phyloP scores from a whole-genome alignment of 1,140 invertebrate species.

The Drosophila pectinifera region DNA sequence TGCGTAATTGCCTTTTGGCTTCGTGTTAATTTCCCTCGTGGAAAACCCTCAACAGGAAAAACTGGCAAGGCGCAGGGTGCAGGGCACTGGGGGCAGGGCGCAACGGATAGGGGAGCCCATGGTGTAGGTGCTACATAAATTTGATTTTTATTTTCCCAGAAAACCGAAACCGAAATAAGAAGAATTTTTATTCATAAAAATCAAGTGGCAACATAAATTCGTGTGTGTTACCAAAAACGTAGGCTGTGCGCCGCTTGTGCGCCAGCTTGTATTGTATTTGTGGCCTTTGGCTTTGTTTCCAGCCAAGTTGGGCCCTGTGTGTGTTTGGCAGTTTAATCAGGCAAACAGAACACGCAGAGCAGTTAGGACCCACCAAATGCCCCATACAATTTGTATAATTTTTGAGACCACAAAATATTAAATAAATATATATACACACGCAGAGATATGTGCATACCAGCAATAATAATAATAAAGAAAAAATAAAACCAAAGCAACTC shows the following conservation, averaged over 20 bases:
- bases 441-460: slow-evolving; percentile 28
- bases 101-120: not conserved
- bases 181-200: slow-evolving; percentile 79
- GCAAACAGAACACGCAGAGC: slow-evolving; percentile 78
- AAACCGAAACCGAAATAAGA: slow-evolving; percentile 64
- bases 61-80: slow-evolving; percentile 1
- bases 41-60: slow-evolving; percentile 47
- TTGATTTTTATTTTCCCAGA: slow-evolving; percentile 77
- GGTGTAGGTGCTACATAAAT: slow-evolving; percentile 76
- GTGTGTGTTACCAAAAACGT: slow-evolving; percentile 70
- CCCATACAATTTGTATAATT: slow-evolving; percentile 75
- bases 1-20: slow-evolving; percentile 72
- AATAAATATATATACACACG: slow-evolving; percentile 53
- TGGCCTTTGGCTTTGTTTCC: slow-evolving; percentile 14
- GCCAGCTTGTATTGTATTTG: slow-evolving; percentile 7
- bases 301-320: not conserved
- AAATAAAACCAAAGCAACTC: slow-evolving; percentile 81
- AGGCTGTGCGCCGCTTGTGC: slow-evolving; percentile 20
- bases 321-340: slow-evolving; percentile 50
- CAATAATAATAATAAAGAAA: slow-evolving; percentile 70
- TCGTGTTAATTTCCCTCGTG: slow-evolving; percentile 49
- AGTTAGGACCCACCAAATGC: slow-evolving; percentile 73
- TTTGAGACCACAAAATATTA: slow-evolving; percentile 73
- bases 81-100: not conserved
- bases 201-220: slow-evolving; percentile 70